These are phyloP conservation scores for Heliconius melpomene DNA, from an alignment of 1,140 invertebrate genomes.

Conservation along the genomic window DNA sequence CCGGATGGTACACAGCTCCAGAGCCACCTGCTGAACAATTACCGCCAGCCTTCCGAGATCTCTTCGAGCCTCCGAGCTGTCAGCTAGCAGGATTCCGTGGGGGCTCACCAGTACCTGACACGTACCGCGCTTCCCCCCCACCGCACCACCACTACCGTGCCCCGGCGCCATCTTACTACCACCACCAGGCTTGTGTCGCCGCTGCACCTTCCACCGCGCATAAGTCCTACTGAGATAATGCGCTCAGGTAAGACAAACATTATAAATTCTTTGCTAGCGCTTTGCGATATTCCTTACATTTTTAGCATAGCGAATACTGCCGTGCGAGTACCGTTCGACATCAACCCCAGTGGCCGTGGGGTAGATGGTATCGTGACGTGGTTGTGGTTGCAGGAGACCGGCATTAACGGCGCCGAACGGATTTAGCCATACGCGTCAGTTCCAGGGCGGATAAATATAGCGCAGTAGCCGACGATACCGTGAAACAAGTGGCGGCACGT, in stretches of 20 bases:
- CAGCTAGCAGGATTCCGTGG: conserved; percentile 83
- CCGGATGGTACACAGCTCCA: conserved; percentile 82
- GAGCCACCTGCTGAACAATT: conserved; percentile 80
- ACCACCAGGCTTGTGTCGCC: conserved; percentile 80
- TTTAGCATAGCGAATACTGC: conserved; percentile 63
- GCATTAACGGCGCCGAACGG: conserved; percentile 74
- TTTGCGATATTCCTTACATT: conserved; percentile 51
- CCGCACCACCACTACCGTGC: conserved; percentile 76
- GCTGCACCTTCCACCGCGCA: conserved; percentile 70
- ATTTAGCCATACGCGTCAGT: conserved; percentile 76
- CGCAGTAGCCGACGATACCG: conserved; percentile 71
- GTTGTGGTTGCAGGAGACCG: conserved; percentile 78
- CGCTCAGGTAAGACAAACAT: conserved; percentile 61
- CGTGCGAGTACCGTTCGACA: conserved; percentile 61
- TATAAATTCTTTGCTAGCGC: conserved; percentile 45
- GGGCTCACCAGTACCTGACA: conserved; percentile 78
- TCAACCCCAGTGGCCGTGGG: conserved; percentile 55
- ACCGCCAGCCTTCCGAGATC: conserved; percentile 67
- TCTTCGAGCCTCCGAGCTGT: conserved; percentile 81
- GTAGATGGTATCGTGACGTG: conserved; percentile 68
- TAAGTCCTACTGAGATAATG: conserved; percentile 74
- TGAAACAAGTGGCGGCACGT: conserved; percentile 72
- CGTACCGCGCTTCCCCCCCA: conserved; percentile 74
- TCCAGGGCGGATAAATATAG: conserved; percentile 78
- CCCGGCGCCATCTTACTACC: conserved; percentile 78